Percentiles rank a stretch among this genome's conserved stretches.
phyloP scores from a whole-genome alignment of 23 tunicate species.

The Trididemnum miniatum region DNA sequence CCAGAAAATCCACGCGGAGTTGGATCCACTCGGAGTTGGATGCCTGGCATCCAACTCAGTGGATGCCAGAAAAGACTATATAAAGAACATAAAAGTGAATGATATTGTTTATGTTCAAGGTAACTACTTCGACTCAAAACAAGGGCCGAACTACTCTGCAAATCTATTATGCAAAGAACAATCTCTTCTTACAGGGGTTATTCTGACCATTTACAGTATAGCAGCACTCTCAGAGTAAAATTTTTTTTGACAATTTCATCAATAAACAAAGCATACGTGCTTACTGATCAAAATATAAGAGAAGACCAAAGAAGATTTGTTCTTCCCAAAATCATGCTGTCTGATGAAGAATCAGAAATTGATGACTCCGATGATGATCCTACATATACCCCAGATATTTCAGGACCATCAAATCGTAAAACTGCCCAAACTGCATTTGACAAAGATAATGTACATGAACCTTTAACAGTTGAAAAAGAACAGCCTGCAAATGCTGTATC shows the following conservation, averaged over 20 bases:
- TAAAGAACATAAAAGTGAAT: background rate
- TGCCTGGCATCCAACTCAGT: too few species aligned
- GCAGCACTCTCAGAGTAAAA: background rate
- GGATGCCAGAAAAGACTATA: background rate
- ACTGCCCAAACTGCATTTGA: background rate
- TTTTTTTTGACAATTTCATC: background rate
- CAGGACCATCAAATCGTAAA: background rate
- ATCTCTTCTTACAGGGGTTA: background rate
- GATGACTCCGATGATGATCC: conserved; percentile 1
- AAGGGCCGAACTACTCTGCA: background rate
- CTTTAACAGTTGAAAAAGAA: background rate
- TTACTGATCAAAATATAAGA: background rate
- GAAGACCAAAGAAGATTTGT: background rate
- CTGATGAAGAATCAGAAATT: background rate
- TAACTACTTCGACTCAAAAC: background rate
- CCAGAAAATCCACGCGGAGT: too few species aligned
- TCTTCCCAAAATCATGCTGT: background rate
- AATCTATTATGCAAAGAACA: background rate
- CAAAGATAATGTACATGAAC: background rate
- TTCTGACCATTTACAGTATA: background rate
- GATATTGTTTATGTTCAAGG: background rate
- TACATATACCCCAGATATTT: background rate
- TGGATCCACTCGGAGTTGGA: too few species aligned
- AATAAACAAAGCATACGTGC: background rate
- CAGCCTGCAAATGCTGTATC: background rate